Evolutionary conservation across 2,113 vertebrate genomes (phyloP), one percentile per base, ranked within the genome.

Genomic region (Sinocyclocheilus grahami): DNA sequence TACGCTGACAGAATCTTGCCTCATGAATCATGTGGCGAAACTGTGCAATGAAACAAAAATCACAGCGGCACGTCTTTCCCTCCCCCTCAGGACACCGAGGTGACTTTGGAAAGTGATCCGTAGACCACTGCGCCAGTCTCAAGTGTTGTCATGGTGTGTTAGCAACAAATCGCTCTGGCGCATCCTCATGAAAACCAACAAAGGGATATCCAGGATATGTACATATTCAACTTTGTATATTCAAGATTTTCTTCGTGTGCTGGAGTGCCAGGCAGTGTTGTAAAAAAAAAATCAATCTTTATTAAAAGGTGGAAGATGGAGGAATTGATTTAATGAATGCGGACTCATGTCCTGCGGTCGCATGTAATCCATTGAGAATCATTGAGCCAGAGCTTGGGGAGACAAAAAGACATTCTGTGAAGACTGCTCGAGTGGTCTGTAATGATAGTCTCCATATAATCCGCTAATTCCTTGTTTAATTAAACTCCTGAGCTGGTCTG

Each of bases 381-480:
- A 89, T 93, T 88, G 92, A 95, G 93, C 92, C 87, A 84, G 90
- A 94, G 94, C 94, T 94, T 92, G 90, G 92, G 93, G 93, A 93
- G 94, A 94, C 93, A 93, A 92, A 95, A 94, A 95, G 89, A 94
- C 92, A 92, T 93, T 93, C 90, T 89, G 90, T 79, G 93, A 93
- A 92, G 94, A 94, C 93, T 93, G 89, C 84, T 94, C 89, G 94
- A 96, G 95, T 95, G 94, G 95, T 90, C 94, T 93, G 93, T 95
- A 95, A 95, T 96, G 95, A 95, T 95, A 95, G 95, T 93, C 93
- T 93, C 93, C 93, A 94, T 93, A 94, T 95, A 96, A 96, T 96
- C 95, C 95, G 93, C 91, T 96, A 96, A 96, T 96, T 95, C 95
- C 95, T 95, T 96, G 95, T 95, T 95, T 96, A 96, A 96, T 96